Percentiles rank a stretch among this genome's conserved stretches.
phyloP scores from a whole-genome alignment of 2,888 invertebrate species.

The Salpingus planirostris region DNA sequence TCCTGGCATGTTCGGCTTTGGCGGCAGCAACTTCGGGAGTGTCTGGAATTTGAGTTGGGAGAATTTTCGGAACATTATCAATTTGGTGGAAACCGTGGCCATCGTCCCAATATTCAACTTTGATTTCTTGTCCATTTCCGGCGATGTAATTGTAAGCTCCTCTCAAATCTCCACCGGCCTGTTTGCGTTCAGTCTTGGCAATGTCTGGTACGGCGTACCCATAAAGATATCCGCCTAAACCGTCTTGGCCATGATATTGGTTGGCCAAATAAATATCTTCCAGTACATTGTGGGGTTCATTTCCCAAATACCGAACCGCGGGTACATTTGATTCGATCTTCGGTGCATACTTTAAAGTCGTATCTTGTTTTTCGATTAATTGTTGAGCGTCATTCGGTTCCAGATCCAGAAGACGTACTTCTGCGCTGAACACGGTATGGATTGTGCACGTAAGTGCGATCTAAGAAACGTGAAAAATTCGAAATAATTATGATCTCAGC shows the following conservation, averaged over 20 bases:
- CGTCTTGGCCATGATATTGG: slow-evolving; percentile 62
- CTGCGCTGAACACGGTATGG: slow-evolving; percentile 32
- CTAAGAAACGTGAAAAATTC: slow-evolving; percentile 5
- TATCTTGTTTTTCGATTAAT: slow-evolving; percentile 42
- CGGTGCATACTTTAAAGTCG: slow-evolving; percentile 42
- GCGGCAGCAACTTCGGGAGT: slow-evolving; percentile 62
- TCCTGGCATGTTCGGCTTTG: slow-evolving; percentile 56
- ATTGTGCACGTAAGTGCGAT: slow-evolving; percentile 6
- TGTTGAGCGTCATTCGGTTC: slow-evolving; percentile 47
- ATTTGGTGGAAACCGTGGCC: slow-evolving; percentile 70
- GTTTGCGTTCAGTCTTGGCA: slow-evolving; percentile 62
- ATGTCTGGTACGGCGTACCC: slow-evolving; percentile 68
- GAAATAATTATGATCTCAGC: slow-evolving; percentile 2
- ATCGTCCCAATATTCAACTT: slow-evolving; percentile 66
- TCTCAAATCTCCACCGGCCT: slow-evolving; percentile 57
- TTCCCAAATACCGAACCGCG: slow-evolving; percentile 38
- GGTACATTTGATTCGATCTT: slow-evolving; percentile 48
- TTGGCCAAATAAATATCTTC: slow-evolving; percentile 63
- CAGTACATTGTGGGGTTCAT: slow-evolving; percentile 54
- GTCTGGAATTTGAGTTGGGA: slow-evolving; percentile 55
- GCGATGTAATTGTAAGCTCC: slow-evolving; percentile 66
- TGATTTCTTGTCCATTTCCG: slow-evolving; percentile 50
- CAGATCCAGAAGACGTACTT: slow-evolving; percentile 45
- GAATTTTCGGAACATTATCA: slow-evolving; percentile 59
- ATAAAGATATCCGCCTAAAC: slow-evolving; percentile 57